Evolutionary conservation across 2,888 invertebrate genomes (phyloP), one percentile per base, ranked within the genome.

Genomic region (Conops quadrifasciatus): DNA sequence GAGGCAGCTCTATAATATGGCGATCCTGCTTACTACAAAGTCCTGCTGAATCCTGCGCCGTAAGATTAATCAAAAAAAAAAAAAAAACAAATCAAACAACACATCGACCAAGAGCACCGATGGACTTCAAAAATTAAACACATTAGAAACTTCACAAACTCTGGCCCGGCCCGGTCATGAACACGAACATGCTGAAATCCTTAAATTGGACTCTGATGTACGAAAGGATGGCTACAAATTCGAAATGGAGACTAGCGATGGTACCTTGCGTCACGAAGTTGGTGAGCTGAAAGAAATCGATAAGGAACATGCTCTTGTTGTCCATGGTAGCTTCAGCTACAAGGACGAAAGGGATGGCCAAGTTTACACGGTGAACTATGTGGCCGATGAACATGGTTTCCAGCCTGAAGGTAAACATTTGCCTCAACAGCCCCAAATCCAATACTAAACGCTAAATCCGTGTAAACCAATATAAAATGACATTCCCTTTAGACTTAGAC

Each of bases 161-260:
- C 70, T 79, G 58, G 79, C 80, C 59, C 77, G 74, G 15, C 77
- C 78, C 24, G 47, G 77, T n/a, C n/a, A n/a, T 59, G 26, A 58
- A 3, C 28, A 58, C 58, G 76, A 58, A 28, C 58, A 76, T 49
- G 84, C 81, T 5, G 76, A 78, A 67, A 80, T 82, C 63, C 53
- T 83, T 16, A 80, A 78, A 60, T 79, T 76, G 53, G 81, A 82
- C 16, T 85, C 87, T 64, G 88, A 91, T 81, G 91, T 91, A 74
- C 87, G 80, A 72, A 80, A 88, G 28, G 58, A 58, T 26, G 58
- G 58, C 26, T 58, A 58, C 58, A 58, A 58, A 58, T 58, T 58
- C 58, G 58, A 58, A 28, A 90, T 88, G 77, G 90, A 90, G 79
- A 90, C 91, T 13, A 91, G 90, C 77, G 90, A 91, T 76, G 90